Percentiles rank a stretch among this genome's conserved stretches.
phyloP scores from a whole-genome alignment of 2,113 vertebrate species.

The Phasianus colchicus region DNA sequence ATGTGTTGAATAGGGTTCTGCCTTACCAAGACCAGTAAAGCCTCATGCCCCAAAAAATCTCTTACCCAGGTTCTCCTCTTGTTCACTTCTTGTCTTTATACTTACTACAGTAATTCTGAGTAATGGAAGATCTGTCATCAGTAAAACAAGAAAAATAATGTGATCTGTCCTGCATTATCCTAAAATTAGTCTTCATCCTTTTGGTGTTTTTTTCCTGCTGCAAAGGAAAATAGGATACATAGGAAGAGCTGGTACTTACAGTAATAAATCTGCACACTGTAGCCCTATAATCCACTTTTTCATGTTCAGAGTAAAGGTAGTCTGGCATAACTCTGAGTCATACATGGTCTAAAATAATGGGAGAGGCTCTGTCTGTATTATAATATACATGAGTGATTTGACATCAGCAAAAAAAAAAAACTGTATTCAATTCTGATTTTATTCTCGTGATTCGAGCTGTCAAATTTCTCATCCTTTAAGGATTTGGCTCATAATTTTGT shows the following conservation, averaged over 20 bases:
- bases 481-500: not conserved
- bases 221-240: slow-evolving; percentile 23
- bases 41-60: not conserved
- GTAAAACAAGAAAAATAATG: not conserved
- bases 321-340: not conserved
- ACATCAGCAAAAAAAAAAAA: not conserved
- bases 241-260: not conserved
- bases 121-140: rapidly evolving
- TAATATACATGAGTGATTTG: not conserved
- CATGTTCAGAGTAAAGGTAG: not conserved
- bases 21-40: not conserved
- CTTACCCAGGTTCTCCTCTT: not conserved
- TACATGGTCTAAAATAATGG: not conserved
- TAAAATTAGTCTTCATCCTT: not conserved
- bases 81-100: not conserved
- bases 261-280: not conserved
- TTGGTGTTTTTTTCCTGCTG: not conserved
- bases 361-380: not conserved
- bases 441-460: not conserved
- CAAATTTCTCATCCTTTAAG: not conserved
- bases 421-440: not conserved
- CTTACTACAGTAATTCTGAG: not conserved
- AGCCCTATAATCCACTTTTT: not conserved
- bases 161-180: not conserved
- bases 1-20: not conserved